Conservation (phyloP, 1,140 invertebrate species). For the Rhizoglyphus robini region DNA sequence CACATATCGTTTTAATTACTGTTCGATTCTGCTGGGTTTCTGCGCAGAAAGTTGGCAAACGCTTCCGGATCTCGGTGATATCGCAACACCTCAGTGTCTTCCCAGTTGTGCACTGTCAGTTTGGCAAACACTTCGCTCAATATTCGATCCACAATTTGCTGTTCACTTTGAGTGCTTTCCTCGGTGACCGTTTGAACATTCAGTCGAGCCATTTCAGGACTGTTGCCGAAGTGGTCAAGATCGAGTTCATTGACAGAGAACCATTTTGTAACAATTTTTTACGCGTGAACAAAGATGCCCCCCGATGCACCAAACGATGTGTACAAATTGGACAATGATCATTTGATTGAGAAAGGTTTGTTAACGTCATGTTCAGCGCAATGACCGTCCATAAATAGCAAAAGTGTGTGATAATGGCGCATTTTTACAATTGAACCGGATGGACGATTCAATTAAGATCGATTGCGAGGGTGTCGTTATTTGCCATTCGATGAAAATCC, state of each 20-base stretch:
- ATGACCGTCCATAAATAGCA: too few relatives aligned
- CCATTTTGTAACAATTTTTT: conserved; percentile 18
- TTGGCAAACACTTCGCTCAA: background rate
- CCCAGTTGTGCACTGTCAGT: conserved; percentile 4
- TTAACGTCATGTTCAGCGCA: too few relatives aligned
- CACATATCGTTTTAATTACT: background rate
- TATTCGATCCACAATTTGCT: conserved; percentile 32
- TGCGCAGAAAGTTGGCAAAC: conserved; percentile 12
- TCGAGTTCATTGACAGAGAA: conserved; percentile 24
- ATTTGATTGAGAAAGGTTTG: too few relatives aligned
- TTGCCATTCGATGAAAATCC: too few relatives aligned
- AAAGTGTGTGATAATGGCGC: too few relatives aligned
- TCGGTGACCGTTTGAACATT: conserved; percentile 17
- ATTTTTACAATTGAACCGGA: too few relatives aligned
- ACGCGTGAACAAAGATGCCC: too few relatives aligned
- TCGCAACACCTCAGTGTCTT: conserved; percentile 1
- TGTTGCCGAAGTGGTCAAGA: conserved; percentile 29
- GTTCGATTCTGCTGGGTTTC: background rate
- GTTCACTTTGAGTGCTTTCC: conserved; percentile 29
- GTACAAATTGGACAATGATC: too few relatives aligned
- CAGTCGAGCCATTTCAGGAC: conserved; percentile 30
- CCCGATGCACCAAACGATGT: too few relatives aligned
- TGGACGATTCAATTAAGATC: too few relatives aligned
- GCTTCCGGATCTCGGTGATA: conserved; percentile 1
- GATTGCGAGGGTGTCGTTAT: too few relatives aligned